Percentiles rank a stretch among this genome's conserved stretches.
These are phyloP conservation scores for Desmophyllum pertusum DNA, from an alignment of 92 coral and sea anemone species.

Conservation along the genomic window DNA sequence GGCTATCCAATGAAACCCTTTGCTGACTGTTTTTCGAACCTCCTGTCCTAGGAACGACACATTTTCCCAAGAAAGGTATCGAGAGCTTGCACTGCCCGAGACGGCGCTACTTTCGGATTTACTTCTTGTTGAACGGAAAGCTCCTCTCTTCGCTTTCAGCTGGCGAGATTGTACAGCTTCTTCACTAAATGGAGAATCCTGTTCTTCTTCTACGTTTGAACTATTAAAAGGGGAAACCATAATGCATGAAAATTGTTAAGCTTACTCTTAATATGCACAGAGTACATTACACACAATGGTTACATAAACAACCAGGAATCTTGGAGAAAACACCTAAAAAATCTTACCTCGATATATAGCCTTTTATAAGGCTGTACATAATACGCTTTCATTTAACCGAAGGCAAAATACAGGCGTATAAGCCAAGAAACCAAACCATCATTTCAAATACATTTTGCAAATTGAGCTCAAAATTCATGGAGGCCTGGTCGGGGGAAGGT, in stretches of 20 bases:
- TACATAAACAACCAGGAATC: background rate
- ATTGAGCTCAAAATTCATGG: background rate
- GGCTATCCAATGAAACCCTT: conserved; percentile 71
- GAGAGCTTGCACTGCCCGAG: conserved; percentile 42
- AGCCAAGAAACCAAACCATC: background rate
- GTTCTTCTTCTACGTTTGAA: conserved; percentile 48
- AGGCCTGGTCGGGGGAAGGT: background rate
- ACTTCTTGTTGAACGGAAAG: conserved; percentile 27
- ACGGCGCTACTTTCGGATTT: conserved; percentile 39
- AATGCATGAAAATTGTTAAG: too few relatives aligned
- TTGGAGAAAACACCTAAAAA: background rate
- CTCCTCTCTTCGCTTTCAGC: conserved; percentile 16
- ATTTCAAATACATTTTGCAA: background rate
- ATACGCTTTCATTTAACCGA: conserved; percentile 25
- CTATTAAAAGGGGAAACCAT: conserved; percentile 21
- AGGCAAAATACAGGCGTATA: background rate
- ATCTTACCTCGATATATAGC: conserved; percentile 77
- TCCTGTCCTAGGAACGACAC: conserved; percentile 84
- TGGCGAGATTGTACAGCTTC: conserved; percentile 20
- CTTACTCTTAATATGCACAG: too few relatives aligned
- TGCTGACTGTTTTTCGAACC: conserved; percentile 58
- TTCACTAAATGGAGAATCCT: conserved; percentile 32
- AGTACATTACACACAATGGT: too few relatives aligned
- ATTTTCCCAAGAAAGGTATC: conserved; percentile 83
- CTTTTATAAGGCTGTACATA: conserved; percentile 89